Percentiles rank a stretch among this genome's conserved stretches.
These are phyloP conservation scores for Melitaea athalia DNA, from an alignment of 2,888 invertebrate genomes.

Conservation along the genomic window DNA sequence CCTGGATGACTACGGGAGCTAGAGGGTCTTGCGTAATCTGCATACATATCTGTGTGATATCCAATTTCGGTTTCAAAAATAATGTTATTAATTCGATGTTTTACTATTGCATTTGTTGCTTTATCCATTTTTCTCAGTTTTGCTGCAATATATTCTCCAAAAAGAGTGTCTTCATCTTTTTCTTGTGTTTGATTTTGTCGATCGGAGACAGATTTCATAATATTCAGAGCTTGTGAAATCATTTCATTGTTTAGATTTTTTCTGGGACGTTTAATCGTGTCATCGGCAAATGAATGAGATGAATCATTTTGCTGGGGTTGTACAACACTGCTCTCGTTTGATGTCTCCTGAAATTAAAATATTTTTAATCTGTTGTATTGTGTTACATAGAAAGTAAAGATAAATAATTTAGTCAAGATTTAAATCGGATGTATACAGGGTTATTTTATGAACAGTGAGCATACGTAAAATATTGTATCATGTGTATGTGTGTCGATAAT, in stretches of 20 bases:
- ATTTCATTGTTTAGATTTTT: conserved; percentile 35
- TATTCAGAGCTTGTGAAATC: conserved; percentile 36
- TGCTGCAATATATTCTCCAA: conserved; percentile 40
- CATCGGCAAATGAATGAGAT: conserved; percentile 22
- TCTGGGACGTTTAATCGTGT: conserved; percentile 37
- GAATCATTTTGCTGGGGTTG: conserved; percentile 33
- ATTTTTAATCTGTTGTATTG: conserved; percentile 9
- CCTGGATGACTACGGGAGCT: conserved; percentile 34
- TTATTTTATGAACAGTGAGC: no score
- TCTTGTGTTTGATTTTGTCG: conserved; percentile 35
- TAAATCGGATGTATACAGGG: no score
- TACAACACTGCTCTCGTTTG: not conserved
- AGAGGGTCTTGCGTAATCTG: conserved; percentile 35
- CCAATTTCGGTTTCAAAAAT: conserved; percentile 42
- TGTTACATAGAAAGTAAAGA: conserved; percentile 9
- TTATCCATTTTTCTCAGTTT: conserved; percentile 37
- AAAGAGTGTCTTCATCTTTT: conserved; percentile 40
- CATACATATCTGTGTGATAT: conserved; percentile 29
- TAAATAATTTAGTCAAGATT: not conserved
- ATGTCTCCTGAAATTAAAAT: conserved; percentile 12
- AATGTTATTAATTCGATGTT: conserved; percentile 41
- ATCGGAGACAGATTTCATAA: conserved; percentile 38
- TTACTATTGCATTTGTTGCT: conserved; percentile 36
- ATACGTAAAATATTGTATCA: no score
- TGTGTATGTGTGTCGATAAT: no score